Conservation (phyloP, 2,113 vertebrate genomes). For the Nanorana parkeri region DNA sequence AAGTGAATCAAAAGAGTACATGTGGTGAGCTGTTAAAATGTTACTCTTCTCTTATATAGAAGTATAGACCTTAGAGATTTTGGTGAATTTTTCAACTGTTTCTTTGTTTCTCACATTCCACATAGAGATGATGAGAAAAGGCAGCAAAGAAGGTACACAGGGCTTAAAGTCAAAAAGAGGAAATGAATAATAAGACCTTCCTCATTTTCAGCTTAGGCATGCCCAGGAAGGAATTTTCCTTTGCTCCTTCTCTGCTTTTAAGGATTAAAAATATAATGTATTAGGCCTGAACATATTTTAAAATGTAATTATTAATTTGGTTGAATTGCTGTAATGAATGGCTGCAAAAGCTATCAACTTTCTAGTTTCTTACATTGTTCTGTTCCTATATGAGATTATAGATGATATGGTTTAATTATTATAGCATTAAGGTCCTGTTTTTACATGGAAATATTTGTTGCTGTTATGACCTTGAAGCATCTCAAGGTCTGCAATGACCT, state of each 20-base stretch:
- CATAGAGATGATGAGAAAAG: not conserved
- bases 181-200: slow-evolving; percentile 50
- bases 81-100: too few relatives aligned
- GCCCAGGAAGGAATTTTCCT: not conserved
- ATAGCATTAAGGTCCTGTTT: not conserved
- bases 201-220: slow-evolving; percentile 37
- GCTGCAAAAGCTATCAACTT: not conserved
- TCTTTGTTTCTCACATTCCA: slow-evolving; percentile 26
- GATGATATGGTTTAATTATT: not conserved
- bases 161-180: slow-evolving; percentile 37
- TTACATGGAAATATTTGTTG: not conserved
- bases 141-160: slow-evolving; percentile 6
- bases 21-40: too few relatives aligned
- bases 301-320: slow-evolving; percentile 8
- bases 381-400: not conserved
- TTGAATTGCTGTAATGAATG: not conserved
- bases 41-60: too few relatives aligned
- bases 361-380: not conserved
- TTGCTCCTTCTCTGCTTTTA: not conserved
- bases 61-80: too few relatives aligned
- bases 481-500: not conserved
- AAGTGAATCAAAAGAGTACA: too few relatives aligned
- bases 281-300: not conserved
- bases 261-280: slow-evolving; percentile 29
- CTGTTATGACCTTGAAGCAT: not conserved